A percentile compares a stretch with the other conserved stretches of the same genome.
These are phyloP conservation scores for Falco cherrug DNA, from an alignment of 2,797 vertebrate species.

Conservation along the genomic window DNA sequence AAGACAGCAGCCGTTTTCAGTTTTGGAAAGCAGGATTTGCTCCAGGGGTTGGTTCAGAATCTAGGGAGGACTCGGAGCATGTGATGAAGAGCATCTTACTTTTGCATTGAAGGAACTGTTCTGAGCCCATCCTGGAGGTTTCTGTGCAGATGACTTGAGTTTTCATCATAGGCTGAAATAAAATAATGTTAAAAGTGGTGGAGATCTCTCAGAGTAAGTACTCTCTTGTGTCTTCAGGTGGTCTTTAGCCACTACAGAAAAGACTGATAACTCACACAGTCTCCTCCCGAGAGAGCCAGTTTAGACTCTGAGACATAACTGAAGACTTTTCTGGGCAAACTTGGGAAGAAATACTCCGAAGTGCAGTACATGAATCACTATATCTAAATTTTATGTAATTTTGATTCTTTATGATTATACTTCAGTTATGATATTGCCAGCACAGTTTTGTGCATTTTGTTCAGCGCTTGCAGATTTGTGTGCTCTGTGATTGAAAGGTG, in stretches of 20 bases:
- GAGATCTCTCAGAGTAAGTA: neutral
- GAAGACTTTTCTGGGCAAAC: constrained; percentile 23
- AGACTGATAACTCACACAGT: neutral
- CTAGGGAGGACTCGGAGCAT: neutral
- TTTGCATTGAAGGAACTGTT: neutral
- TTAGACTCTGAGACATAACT: neutral
- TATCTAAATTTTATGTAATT: neutral
- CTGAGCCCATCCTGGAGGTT: neutral
- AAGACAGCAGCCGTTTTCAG: neutral
- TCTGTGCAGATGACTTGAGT: neutral
- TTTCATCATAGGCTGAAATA: neutral
- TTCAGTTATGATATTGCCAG: neutral
- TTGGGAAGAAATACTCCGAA: neutral
- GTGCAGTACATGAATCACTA: neutral
- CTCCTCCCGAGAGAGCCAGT: neutral
- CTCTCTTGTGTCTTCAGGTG: constrained; percentile 15
- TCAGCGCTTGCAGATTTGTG: neutral
- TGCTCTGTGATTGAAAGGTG: neutral
- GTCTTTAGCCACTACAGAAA: neutral
- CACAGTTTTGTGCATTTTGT: neutral
- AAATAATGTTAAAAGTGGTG: neutral
- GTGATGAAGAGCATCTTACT: accelerated
- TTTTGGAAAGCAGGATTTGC: neutral
- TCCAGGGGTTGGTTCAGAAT: neutral
- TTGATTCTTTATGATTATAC: neutral